Evolutionary conservation across 2,797 vertebrate genomes (phyloP).

Genomic region (Macropodus opercularis): DNA sequence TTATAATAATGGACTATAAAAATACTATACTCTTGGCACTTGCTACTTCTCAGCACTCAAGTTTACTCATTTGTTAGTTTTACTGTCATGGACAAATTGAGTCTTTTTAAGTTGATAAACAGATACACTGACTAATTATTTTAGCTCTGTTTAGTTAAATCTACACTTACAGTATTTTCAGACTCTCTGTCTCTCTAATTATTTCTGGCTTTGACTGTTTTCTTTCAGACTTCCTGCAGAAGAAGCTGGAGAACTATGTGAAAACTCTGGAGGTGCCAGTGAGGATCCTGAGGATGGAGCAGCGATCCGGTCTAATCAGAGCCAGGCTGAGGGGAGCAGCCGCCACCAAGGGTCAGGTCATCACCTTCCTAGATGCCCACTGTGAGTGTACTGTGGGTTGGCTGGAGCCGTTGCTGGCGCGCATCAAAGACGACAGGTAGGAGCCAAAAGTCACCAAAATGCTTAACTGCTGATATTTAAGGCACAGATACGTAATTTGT

Average conservation of each 20-base stretch:
- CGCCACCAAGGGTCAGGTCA: conserved; percentile 90
- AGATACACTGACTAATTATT: too few relatives aligned
- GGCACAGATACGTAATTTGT: not conserved
- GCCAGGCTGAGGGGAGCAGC: conserved; percentile 93
- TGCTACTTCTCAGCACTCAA: too few relatives aligned
- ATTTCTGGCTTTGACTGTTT: too few relatives aligned
- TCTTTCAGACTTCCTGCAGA: conserved; percentile 90
- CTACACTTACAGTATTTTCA: too few relatives aligned
- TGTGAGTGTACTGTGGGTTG: conserved; percentile 95
- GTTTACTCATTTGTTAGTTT: too few relatives aligned
- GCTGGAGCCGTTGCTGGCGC: conserved; percentile 93
- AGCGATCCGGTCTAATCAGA: conserved; percentile 93
- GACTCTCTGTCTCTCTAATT: too few relatives aligned
- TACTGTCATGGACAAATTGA: too few relatives aligned
- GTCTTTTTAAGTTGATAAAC: too few relatives aligned
- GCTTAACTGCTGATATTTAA: not conserved
- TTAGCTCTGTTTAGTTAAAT: too few relatives aligned
- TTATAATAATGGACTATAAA: too few relatives aligned
- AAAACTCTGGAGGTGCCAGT: conserved; percentile 87
- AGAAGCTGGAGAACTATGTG: conserved; percentile 89
- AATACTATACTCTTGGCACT: too few relatives aligned
- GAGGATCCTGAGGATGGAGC: conserved; percentile 93
- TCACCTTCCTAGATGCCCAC: conserved; percentile 98
- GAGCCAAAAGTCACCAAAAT: conserved; percentile 12
- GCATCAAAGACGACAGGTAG: conserved; percentile 95